Evolutionary conservation across 2,888 invertebrate species (phyloP).

Genomic region (Apotomis capreana): DNA sequence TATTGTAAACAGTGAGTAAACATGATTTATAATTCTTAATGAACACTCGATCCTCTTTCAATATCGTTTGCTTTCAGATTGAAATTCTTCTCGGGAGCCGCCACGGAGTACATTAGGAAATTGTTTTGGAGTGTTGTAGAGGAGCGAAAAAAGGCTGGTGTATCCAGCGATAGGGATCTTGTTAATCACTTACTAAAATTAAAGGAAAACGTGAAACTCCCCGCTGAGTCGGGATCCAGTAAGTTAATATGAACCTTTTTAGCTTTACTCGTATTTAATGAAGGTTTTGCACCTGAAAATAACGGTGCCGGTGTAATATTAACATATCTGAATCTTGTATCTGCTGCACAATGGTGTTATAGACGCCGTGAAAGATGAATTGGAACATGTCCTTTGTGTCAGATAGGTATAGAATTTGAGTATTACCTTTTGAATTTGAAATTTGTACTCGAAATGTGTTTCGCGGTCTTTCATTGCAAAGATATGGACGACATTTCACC

Average conservation of each 20-base stretch:
- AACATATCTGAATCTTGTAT: too few relatives aligned
- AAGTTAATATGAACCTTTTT: conserved; percentile 43
- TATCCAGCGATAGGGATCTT: conserved; percentile 60
- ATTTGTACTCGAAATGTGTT: too few relatives aligned
- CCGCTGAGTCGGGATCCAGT: conserved; percentile 57
- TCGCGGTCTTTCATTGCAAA: too few relatives aligned
- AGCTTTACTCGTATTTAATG: background rate
- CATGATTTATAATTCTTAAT: background rate
- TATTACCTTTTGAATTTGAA: too few relatives aligned
- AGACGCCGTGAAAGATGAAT: too few relatives aligned
- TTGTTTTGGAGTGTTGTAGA: conserved; percentile 62
- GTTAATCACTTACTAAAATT: conserved; percentile 66
- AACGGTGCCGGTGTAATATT: background rate
- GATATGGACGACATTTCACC: too few relatives aligned
- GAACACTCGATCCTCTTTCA: background rate
- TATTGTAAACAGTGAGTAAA: too few relatives aligned
- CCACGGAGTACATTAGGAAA: conserved; percentile 64
- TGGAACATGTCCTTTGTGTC: too few relatives aligned
- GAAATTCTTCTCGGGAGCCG: conserved; percentile 64
- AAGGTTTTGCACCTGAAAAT: background rate
- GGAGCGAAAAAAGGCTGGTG: conserved; percentile 55
- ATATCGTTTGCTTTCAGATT: conserved; percentile 53
- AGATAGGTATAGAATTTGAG: too few relatives aligned
- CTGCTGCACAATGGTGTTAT: too few relatives aligned
- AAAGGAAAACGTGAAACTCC: conserved; percentile 64